phyloP scores from a whole-genome alignment of 2,113 vertebrate genomes.

The Macrotus californicus region DNA sequence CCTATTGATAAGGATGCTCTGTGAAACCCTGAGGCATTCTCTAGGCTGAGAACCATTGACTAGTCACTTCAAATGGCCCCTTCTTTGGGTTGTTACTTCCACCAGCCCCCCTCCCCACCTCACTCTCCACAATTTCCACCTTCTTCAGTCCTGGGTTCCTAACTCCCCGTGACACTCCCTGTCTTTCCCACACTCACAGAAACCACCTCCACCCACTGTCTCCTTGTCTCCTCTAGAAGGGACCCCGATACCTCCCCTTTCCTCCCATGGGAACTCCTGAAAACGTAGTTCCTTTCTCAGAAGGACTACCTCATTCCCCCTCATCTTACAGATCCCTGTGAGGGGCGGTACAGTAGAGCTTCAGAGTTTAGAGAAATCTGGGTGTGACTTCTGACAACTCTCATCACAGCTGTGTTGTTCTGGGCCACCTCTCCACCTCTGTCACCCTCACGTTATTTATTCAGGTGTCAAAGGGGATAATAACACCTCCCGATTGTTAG shows the following conservation, averaged over 20 bases:
- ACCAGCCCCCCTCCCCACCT: not conserved
- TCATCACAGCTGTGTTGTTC: not conserved
- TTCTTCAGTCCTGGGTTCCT: not conserved
- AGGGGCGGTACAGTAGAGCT: fast-evolving
- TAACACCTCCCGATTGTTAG: not conserved
- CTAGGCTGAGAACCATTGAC: not conserved
- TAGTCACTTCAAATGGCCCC: fast-evolving
- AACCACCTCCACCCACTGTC: not conserved
- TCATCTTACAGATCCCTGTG: not conserved
- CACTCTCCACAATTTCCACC: not conserved
- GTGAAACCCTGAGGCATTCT: not conserved
- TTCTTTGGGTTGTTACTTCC: not conserved
- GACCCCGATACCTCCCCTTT: not conserved
- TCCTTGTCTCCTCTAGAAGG: not conserved
- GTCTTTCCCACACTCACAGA: not conserved
- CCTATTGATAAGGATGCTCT: not conserved
- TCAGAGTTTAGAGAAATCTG: too few relatives aligned
- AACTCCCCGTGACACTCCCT: not conserved
- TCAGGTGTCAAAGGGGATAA: not conserved
- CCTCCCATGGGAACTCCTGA: not conserved
- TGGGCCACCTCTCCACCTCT: not conserved
- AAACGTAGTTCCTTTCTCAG: too few relatives aligned
- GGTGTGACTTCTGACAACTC: not conserved
- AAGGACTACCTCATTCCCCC: too few relatives aligned
- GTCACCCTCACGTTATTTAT: not conserved